Percentiles rank a stretch among this genome's conserved stretches.
phyloP scores from a whole-genome alignment of 1,140 invertebrate species.

The Drosophila cardini region DNA sequence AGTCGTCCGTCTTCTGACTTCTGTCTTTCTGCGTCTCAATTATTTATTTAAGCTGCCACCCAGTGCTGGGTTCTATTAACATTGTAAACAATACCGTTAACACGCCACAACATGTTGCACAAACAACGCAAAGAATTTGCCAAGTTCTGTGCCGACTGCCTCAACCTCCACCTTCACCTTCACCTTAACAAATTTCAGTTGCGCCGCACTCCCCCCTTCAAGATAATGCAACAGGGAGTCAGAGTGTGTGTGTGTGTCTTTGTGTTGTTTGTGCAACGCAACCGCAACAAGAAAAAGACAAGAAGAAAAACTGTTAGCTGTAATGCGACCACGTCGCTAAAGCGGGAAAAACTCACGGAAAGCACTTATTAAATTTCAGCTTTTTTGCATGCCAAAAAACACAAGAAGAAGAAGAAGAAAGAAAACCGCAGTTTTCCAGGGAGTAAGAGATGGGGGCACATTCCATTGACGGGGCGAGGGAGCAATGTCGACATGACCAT shows the following conservation, averaged over 20 bases:
- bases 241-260: conserved; percentile 20
- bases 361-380: conserved; percentile 80
- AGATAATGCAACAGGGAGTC: conserved; percentile 60
- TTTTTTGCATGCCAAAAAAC: conserved; percentile 63
- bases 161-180: no score
- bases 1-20: background rate
- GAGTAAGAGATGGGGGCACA: background rate
- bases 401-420: conserved; percentile 39
- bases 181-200: conserved; percentile 13
- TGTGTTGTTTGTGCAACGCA: conserved; percentile 42
- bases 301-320: conserved; percentile 67
- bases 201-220: background rate
- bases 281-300: conserved; percentile 59
- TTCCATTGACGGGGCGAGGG: background rate
- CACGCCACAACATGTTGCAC: conserved; percentile 64
- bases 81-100: conserved; percentile 81
- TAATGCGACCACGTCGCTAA: conserved; percentile 41
- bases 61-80: conserved; percentile 71
- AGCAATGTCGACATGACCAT: conserved; percentile 20
- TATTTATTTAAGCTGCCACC: conserved; percentile 76
- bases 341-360: conserved; percentile 48
- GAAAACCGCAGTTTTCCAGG: conserved; percentile 41
- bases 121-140: conserved; percentile 38
- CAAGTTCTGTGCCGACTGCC: conserved; percentile 17
- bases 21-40: conserved; percentile 55